These are phyloP conservation scores for Drosophila albomicans DNA, from an alignment of 1,140 invertebrate species.

Conservation along the genomic window DNA sequence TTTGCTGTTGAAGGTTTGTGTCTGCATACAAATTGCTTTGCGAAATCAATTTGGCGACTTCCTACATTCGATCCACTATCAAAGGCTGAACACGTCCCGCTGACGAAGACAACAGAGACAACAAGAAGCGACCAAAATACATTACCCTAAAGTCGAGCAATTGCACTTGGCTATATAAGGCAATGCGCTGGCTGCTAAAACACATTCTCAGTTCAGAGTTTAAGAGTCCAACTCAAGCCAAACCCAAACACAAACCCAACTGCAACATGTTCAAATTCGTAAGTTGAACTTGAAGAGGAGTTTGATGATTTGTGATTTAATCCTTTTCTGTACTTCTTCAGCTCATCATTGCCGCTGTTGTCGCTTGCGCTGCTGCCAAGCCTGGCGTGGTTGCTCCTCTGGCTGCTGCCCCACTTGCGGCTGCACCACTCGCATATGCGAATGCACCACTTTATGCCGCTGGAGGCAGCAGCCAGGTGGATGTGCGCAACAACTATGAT, in stretches of 20 bases:
- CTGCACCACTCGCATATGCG: constrained; percentile 79
- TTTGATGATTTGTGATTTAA: no score
- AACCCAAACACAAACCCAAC: constrained; percentile 9
- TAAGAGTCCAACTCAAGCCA: constrained; percentile 20
- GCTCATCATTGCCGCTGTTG: constrained; percentile 68
- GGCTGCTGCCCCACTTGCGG: constrained; percentile 62
- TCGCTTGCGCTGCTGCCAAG: constrained; percentile 70
- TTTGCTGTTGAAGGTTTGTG: background rate
- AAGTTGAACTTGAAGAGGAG: constrained; percentile 40
- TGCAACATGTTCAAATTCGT: constrained; percentile 82
- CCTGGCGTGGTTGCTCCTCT: constrained; percentile 75
- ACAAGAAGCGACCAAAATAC: constrained; percentile 58
- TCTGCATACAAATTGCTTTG: constrained; percentile 74
- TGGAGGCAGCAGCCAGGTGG: constrained; percentile 78
- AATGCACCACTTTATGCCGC: constrained; percentile 78
- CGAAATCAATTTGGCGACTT: constrained; percentile 43
- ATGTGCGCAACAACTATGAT: constrained; percentile 79
- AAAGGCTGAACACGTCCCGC: constrained; percentile 54
- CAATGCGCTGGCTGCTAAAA: constrained; percentile 14
- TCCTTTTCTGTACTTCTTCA: constrained; percentile 7
- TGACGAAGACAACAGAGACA: background rate
- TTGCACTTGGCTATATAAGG: constrained; percentile 67
- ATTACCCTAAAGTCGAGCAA: constrained; percentile 44
- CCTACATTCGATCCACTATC: constrained; percentile 42
- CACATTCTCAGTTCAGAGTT: constrained; percentile 63